Conservation (phyloP, 2,113 vertebrate genomes). For the Myotis davidii region DNA sequence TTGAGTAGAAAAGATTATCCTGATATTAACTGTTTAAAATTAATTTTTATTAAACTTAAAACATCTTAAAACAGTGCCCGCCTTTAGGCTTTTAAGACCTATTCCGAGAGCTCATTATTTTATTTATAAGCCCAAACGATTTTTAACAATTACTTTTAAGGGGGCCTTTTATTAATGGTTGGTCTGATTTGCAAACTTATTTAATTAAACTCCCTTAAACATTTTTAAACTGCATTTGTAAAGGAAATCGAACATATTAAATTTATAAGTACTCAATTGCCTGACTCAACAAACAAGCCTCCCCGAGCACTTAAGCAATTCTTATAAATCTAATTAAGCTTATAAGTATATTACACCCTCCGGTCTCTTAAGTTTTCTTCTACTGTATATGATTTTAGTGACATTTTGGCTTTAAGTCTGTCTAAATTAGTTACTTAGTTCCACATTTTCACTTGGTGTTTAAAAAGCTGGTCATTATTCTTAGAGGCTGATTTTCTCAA, state of each 20-base stretch:
- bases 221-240: slow-evolving; percentile 75
- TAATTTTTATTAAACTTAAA: slow-evolving; percentile 38
- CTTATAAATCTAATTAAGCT: slow-evolving; percentile 72
- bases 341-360: slow-evolving; percentile 46
- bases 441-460: background rate
- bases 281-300: slow-evolving; percentile 71
- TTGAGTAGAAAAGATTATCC: background rate
- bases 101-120: slow-evolving; percentile 50
- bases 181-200: slow-evolving; percentile 75
- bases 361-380: slow-evolving; percentile 20
- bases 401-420: background rate
- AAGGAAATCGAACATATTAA: slow-evolving; percentile 79
- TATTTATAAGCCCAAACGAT: slow-evolving; percentile 49
- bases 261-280: slow-evolving; percentile 71
- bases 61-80: slow-evolving; percentile 31
- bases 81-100: slow-evolving; percentile 46
- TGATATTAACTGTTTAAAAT: slow-evolving; percentile 8
- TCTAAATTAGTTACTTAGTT: background rate
- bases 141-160: slow-evolving; percentile 68
- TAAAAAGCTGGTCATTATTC: background rate
- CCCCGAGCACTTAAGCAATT: slow-evolving; percentile 60
- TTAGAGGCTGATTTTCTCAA: background rate
- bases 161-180: slow-evolving; percentile 70
- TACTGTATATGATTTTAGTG: background rate
- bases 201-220: slow-evolving; percentile 76